Base-by-base conservation (phyloP, 1,140 invertebrate genomes). In the Bombus balteatus region DNA sequence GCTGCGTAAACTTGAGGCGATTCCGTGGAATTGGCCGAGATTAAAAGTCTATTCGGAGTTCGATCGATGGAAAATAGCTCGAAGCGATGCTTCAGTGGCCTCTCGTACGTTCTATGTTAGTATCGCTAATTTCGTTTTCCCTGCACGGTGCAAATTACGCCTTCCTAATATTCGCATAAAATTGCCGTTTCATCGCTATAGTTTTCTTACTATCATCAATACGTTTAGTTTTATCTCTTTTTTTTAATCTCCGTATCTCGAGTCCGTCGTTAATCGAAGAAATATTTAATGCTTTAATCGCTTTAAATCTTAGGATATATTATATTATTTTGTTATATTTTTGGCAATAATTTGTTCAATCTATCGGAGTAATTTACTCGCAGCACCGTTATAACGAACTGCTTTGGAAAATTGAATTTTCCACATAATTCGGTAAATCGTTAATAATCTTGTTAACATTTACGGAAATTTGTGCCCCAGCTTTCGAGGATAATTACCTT, bases 51-150 rank as follows among this genome's bases (percentile, higher is more conserved):
- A 41, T 73, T 72, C 32, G 25, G 22, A 34, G 43, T 22, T 47
- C 53, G 25, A 85, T 85, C 76, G 83, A 85, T 85, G 37, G 83
- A 37, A 71, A 80, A 70, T 65, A 76, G 72, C 62, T 25, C 6
- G 9, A 41, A 62, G 39, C 39, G 22, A 68, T 57, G 25, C 43
- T 76, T 68, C 37, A 34, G 39, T 2, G 22, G 39, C 9, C 37
- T 62, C 80, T 47, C n/a, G 13, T 15, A 37, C 41, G 32, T n/a
- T 66, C 43, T 4, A n/a, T 10, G 28, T 47, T 75, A 75, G 41
- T 39, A 47, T 34, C 32, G 57, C 32, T 82, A 82, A 82, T 39
- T 82, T 53, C 59, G 32, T 75, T 74, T 76, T 39, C 18, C 34
- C 12, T 57, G 6, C 13, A 6, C n/a, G 3, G 9, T n/a, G 43